Evolutionary conservation across 2,888 invertebrate genomes (phyloP), one percentile per base, ranked within the genome.

Genomic region (Serripes groenlandicus): DNA sequence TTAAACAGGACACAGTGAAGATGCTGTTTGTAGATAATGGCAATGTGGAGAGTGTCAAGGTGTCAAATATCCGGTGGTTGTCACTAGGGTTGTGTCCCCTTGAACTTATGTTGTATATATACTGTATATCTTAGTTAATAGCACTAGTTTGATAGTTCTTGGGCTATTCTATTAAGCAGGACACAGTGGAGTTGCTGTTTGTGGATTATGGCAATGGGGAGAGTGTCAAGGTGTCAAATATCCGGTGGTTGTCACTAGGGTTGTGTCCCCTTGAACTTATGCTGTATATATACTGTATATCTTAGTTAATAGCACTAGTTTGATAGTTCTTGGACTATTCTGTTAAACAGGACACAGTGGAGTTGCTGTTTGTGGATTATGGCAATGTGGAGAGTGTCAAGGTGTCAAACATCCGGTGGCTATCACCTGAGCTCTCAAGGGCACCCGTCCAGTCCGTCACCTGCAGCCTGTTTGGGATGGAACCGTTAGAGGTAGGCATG

Each of bases 181-280:
- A 75, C 9, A 85, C 81, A 69, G 87, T 90, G 15, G 84, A 85
- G n/a, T 87, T 92, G 11, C 75, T 89, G 28, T 93, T 89, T 79
- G 81, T 93, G 7, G 93, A 93, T 71, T 93, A 89, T 78, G 93
- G 93, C 18, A 92, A 93, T 81, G 81, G 75, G 21, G 93, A 91
- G 52, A 75, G 37, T 0, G 87, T 88, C 11, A 62, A 74, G 35
- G 32, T 86, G 0, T 35, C 86, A 32, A 73, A 84, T 54, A 81
- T 90, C 5, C 69, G 90, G 66, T 88, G 88, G 81, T 78, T 93
- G 70, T 88, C 90, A 9, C 81, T 86, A 26, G 88, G n/a, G n/a
- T n/a, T n/a, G n/a, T n/a, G n/a, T n/a, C n/a, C n/a, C n/a, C n/a
- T n/a, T n/a, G n/a, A n/a, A n/a, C n/a, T n/a, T n/a, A n/a, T n/a